Base-by-base conservation (phyloP, 2,888 invertebrate species). In the Tuta absoluta region DNA sequence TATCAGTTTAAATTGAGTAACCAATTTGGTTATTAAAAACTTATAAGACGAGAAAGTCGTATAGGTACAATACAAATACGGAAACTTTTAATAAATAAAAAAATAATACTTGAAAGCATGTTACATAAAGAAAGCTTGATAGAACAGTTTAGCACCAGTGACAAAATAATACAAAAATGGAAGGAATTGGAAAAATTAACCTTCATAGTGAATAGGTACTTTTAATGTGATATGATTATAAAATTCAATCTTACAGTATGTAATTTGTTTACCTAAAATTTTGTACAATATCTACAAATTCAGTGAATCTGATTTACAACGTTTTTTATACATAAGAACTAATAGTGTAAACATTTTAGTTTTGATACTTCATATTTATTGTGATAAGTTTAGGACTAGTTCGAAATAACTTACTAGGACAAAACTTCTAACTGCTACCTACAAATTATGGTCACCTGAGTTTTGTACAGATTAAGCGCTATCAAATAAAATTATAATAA, bases 271-370 rank as follows among this genome's bases (percentile, higher is more conserved):
- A 84, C 74, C 85, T 88, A 86, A 74, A 63, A 62, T 38, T 87
- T 84, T 91, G 75, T 85, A 91, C 91, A 91, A 77, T 91, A 91
- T 91, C 91, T 91, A 91, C 91, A 91, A 76, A 76, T 77, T 80
- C 75, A 78, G 79, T 64, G 78, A 81, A 85, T 77, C 75, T 56
- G 73, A 80, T 82, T 81, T 85, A 85, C 82, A 85, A 74, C 71
- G 65, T 66, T 66, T 71, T 73, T 77, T 75, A 78, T 77, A 82
- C 77, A 81, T 78, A 77, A 82, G 73, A 72, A 67, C 65, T 71
- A 71, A 71, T 66, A 66, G 66, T 67, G 66, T 64, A 67, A 58
- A 67, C 68, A 65, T 68, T 71, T 72, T 70, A 72, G 72, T 75
- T 45, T 76, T 71, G 69, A 75, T 71, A 72, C 69, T 73, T 64